These are phyloP conservation scores for Hemibagrus wyckioides DNA, from an alignment of 2,113 vertebrate species.

Conservation along the genomic window DNA sequence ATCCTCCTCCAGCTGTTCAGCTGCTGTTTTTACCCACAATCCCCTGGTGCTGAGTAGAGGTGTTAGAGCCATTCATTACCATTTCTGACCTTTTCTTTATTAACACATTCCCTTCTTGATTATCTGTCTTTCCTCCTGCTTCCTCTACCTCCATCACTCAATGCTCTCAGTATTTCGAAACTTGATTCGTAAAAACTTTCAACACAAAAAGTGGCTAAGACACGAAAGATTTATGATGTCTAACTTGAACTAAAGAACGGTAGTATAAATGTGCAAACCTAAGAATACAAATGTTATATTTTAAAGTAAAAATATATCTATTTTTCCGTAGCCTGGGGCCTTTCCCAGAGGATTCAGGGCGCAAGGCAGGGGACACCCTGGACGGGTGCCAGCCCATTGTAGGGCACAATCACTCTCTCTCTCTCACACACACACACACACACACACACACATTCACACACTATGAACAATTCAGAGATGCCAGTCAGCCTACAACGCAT, in stretches of 20 bases:
- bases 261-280: neutral
- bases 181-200: neutral
- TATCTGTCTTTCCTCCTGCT: slow-evolving; percentile 24
- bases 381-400: no score
- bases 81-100: slow-evolving; percentile 59
- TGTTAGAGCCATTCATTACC: slow-evolving; percentile 56
- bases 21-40: slow-evolving; percentile 54
- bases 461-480: no score
- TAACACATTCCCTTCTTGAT: slow-evolving; percentile 29
- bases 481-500: no score
- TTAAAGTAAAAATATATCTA: no score
- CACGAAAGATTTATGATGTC: neutral
- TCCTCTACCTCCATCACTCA: neutral
- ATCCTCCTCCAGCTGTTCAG: slow-evolving; percentile 61
- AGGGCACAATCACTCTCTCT: no score
- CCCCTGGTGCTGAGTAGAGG: slow-evolving; percentile 50
- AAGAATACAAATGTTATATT: neutral
- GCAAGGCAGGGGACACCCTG: no score
- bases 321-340: no score
- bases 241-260: neutral
- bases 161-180: neutral
- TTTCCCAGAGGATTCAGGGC: no score
- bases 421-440: no score
- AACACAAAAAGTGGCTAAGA: neutral
- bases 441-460: no score